Base-by-base conservation (phyloP, 2,888 invertebrate species). In the Philaethria dido region DNA sequence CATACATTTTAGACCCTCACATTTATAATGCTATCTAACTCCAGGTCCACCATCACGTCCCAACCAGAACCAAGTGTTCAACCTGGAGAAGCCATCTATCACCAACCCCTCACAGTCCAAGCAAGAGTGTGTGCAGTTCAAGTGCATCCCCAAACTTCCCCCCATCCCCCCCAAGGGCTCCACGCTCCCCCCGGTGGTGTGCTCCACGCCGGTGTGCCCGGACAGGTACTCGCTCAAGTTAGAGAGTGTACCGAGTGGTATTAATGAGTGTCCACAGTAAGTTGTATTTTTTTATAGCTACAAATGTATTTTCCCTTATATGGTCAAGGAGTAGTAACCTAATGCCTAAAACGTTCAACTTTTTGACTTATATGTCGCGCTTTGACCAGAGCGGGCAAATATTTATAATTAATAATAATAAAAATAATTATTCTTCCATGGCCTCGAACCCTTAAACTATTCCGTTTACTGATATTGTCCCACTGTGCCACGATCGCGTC, bases 141-240 rank as follows among this genome's bases (percentile, higher is more conserved):
- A 87, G 54, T 95, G 95, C 76, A 81, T 93, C 11, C 92, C 93
- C 0, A 77, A 77, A 9, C 87, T 93, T 66, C 93, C 93, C 0
- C 87, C 90, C 0, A 91, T 93, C 0, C 91, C 92, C 57, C 72
- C 74, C 13, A 86, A 88, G 5, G 83, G 82, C 0, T 75, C 73
- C 14, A 81, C 82, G 0, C 75, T 78, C 0, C 75, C 79, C 3
- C 83, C 89, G 0, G 72, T 78, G 0, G 54, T 75, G 0, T 94
- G 94, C 75, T 89, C 93, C 0, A 80, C 91, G 8, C 88, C 92
- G 2, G 73, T 78, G 11, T 96, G 96, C 75, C 96, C 95, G 0
- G 84, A 91, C 0, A 93, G 93, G 0, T 95, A 95, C 79, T 85
- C 91, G 8, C 83, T 95, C 0, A 91, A 89, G 60, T 76, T 94